Evolutionary conservation across 2,888 invertebrate genomes (phyloP).

Genomic region (Oscheius myriophilus): DNA sequence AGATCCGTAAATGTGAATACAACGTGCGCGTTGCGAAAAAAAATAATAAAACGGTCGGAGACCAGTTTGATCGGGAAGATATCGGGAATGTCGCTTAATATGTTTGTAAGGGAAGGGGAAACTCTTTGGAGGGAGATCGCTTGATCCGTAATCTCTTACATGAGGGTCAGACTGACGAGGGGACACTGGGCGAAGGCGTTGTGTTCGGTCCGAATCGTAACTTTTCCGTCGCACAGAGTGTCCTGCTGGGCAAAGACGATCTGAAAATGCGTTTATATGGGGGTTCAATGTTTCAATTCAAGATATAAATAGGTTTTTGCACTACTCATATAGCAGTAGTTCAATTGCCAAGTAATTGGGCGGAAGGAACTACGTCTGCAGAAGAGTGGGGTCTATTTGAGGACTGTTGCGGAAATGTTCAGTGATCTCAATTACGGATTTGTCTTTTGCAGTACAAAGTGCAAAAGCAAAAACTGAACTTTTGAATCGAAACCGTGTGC

Average conservation of each 20-base stretch:
- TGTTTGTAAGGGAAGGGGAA: not conserved
- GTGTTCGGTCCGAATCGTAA: conserved; percentile 65
- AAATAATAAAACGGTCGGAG: too few relatives aligned
- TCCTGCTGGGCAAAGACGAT: conserved; percentile 70
- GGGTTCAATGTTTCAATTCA: not conserved
- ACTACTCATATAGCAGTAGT: not conserved
- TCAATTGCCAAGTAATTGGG: conserved; percentile 12
- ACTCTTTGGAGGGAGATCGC: not conserved
- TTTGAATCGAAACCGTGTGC: too few relatives aligned
- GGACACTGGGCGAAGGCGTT: conserved; percentile 62
- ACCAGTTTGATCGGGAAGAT: too few relatives aligned
- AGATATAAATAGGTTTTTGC: too few relatives aligned
- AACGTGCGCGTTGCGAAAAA: too few relatives aligned
- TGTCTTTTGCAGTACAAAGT: not conserved
- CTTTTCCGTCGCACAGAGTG: conserved; percentile 60
- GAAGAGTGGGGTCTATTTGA: conserved; percentile 30
- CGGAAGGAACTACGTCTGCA: conserved; percentile 30
- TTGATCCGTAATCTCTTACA: conserved; percentile 37
- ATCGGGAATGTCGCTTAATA: too few relatives aligned
- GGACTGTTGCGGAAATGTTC: conserved; percentile 10
- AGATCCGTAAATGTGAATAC: conserved; percentile 13
- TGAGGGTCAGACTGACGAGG: conserved; percentile 56
- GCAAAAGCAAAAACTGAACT: too few relatives aligned
- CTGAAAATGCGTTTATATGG: conserved; percentile 38
- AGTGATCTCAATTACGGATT: conserved; percentile 21